Evolutionary conservation across 1,140 invertebrate genomes (phyloP).

Genomic region (Reticulitermes speratus): DNA sequence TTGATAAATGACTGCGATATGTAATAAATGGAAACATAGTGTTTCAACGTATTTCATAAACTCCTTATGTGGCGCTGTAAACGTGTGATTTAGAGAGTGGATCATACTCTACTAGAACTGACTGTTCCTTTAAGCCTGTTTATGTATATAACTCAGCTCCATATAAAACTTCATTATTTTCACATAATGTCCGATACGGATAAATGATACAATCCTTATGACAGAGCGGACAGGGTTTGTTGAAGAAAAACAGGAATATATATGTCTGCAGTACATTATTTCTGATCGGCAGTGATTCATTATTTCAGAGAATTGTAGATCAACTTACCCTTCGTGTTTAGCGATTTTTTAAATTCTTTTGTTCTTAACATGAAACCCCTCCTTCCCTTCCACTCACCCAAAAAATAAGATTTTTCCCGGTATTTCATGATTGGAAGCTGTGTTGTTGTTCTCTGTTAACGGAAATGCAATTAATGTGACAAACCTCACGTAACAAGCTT

Average conservation of each 20-base stretch:
- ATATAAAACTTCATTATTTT: background rate
- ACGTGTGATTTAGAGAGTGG: background rate
- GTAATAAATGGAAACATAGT: background rate
- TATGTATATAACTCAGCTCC: background rate
- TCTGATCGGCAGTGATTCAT: background rate
- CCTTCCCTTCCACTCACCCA: background rate
- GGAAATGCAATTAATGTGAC: background rate
- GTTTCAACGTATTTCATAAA: background rate
- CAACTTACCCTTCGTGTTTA: background rate
- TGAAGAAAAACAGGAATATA: background rate
- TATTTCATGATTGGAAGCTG: conserved; percentile 6
- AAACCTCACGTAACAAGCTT: conserved; percentile 1
- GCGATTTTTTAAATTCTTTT: background rate
- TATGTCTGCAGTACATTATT: background rate
- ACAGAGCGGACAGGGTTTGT: background rate
- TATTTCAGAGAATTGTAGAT: background rate
- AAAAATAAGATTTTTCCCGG: conserved; percentile 2
- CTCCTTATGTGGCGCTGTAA: background rate
- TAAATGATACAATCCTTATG: background rate
- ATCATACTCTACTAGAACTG: background rate
- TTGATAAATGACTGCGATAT: background rate
- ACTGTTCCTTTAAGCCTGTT: background rate
- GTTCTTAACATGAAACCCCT: background rate
- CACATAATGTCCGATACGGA: background rate
- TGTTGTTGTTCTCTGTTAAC: background rate